Conservation (phyloP, 1,140 invertebrate species). For the Oryctes rhinoceros region DNA sequence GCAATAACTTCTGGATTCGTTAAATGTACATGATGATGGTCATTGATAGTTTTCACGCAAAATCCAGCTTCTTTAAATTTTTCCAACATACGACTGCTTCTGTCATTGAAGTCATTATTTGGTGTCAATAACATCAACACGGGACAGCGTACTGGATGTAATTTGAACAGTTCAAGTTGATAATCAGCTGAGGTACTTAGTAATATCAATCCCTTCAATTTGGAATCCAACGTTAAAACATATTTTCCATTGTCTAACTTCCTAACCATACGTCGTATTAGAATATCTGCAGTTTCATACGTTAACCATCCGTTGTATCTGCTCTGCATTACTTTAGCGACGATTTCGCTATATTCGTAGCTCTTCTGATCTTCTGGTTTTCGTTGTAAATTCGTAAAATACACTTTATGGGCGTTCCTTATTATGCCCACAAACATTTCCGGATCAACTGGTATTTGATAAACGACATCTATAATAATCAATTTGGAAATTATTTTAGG, state of each 20-base stretch:
- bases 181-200: constrained; percentile 47
- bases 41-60: constrained; percentile 61
- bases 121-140: constrained; percentile 57
- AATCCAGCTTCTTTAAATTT: constrained; percentile 50
- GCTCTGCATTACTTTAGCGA: constrained; percentile 60
- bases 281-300: constrained; percentile 61
- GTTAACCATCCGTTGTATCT: constrained; percentile 57
- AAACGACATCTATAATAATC: constrained; percentile 65
- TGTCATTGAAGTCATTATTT: constrained; percentile 37
- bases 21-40: constrained; percentile 73
- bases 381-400: constrained; percentile 17
- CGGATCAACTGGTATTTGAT: constrained; percentile 54
- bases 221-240: constrained; percentile 53
- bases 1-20: constrained; percentile 67
- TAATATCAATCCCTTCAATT: constrained; percentile 51
- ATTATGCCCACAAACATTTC: not conserved
- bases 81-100: constrained; percentile 43
- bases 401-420: not conserved
- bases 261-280: constrained; percentile 63
- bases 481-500: constrained; percentile 64
- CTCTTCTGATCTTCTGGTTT: constrained; percentile 43
- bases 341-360: constrained; percentile 65
- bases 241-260: constrained; percentile 57
- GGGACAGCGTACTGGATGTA: constrained; percentile 52
- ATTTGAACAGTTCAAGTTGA: constrained; percentile 55